phyloP scores from a whole-genome alignment of 2,113 vertebrate genomes.

The Procavia capensis region DNA sequence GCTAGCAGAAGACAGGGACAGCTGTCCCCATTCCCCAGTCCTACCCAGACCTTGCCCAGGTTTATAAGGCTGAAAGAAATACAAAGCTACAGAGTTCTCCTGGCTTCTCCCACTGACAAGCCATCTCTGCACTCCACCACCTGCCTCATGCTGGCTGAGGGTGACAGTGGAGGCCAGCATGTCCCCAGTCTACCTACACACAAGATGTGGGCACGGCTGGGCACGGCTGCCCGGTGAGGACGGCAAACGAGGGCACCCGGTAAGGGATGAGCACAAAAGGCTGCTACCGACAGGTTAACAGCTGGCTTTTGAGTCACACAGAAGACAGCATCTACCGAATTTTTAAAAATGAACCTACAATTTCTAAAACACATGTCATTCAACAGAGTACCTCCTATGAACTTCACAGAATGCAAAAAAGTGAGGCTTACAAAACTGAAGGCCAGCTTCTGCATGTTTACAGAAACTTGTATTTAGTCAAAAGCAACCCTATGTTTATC shows the following conservation, averaged over 20 bases:
- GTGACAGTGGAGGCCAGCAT: neutral
- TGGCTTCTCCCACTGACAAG: neutral
- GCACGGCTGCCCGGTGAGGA: neutral
- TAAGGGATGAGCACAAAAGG: too few species aligned
- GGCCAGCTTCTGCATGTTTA: neutral
- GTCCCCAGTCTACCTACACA: too few species aligned
- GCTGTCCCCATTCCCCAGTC: accelerated
- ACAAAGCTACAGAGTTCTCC: neutral
- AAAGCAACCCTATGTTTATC: neutral
- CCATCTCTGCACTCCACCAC: neutral
- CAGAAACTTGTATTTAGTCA: neutral
- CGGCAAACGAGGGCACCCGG: neutral
- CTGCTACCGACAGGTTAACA: neutral
- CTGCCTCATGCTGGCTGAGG: neutral
- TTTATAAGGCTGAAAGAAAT: neutral
- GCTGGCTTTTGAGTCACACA: neutral
- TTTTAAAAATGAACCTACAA: conserved; percentile 1
- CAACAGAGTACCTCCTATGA: neutral
- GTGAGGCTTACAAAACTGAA: neutral
- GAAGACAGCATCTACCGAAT: neutral
- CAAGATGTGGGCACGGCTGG: neutral
- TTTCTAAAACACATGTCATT: neutral
- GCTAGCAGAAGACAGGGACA: neutral
- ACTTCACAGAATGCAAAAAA: neutral
- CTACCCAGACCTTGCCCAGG: neutral